These are phyloP conservation scores for Ptilodon capucinus DNA, from an alignment of 2,888 invertebrate genomes.

Conservation along the genomic window DNA sequence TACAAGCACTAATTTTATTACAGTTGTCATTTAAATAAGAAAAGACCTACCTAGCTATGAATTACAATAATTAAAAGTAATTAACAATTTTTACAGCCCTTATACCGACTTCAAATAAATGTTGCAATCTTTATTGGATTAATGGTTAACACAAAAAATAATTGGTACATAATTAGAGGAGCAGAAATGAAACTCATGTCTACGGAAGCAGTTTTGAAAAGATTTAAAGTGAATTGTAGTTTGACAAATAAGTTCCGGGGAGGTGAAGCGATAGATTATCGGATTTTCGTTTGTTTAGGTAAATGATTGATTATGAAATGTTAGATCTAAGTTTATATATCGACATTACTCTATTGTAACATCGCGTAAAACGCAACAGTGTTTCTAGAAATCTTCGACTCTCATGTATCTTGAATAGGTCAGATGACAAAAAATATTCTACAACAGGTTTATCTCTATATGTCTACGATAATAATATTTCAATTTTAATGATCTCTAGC, in stretches of 20 bases:
- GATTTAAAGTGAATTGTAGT: slow-evolving; percentile 6
- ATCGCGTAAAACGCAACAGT: no score
- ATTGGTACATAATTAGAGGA: not conserved
- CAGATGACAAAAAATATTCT: no score
- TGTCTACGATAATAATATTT: slow-evolving; percentile 6
- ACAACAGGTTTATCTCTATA: no score
- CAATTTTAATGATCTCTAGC: no score
- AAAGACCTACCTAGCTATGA: not conserved
- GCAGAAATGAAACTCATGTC: slow-evolving; percentile 32
- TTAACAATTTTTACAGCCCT: not conserved
- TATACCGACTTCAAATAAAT: not conserved
- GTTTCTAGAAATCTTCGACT: no score
- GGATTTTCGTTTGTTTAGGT: no score
- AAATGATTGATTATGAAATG: slow-evolving; percentile 4
- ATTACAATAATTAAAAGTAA: not conserved
- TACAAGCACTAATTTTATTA: not conserved
- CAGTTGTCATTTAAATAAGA: not conserved
- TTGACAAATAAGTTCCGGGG: not conserved
- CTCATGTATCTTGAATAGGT: no score
- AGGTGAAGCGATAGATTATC: not conserved
- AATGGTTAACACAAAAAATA: not conserved
- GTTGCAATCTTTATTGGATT: slow-evolving; percentile 1
- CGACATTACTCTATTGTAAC: no score
- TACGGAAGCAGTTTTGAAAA: slow-evolving; percentile 45
- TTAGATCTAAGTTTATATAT: not conserved